A percentile compares a stretch with the other conserved stretches of the same genome.
These are phyloP conservation scores for Cephalotes varians DNA, from an alignment of 2,888 invertebrate genomes.

Conservation along the genomic window DNA sequence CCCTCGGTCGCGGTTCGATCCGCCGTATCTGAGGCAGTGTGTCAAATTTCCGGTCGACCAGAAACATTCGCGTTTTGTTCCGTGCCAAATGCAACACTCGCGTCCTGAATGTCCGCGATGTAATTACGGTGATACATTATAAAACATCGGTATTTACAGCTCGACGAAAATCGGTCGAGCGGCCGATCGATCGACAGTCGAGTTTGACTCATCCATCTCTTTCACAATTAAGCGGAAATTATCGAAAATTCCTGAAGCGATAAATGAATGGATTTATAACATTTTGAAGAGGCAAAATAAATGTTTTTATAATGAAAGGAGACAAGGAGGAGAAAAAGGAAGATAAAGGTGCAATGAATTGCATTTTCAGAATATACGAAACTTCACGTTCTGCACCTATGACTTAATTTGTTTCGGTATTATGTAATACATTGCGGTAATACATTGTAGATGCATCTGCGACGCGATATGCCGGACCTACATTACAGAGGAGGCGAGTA, in stretches of 20 bases:
- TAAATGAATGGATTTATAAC: neutral
- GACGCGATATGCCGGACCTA: conserved; percentile 10
- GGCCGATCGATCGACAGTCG: conserved; percentile 7
- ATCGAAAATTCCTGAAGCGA: neutral
- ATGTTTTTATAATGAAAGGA: neutral
- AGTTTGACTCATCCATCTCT: neutral
- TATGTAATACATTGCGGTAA: conserved; percentile 7
- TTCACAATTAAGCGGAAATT: conserved; percentile 9
- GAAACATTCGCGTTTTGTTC: conserved; percentile 6
- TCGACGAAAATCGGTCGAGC: neutral
- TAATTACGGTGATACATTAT: conserved; percentile 1
- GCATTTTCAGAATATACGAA: neutral
- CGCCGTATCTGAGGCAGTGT: conserved; percentile 41
- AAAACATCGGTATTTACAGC: conserved; percentile 9
- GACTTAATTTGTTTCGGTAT: conserved; percentile 30
- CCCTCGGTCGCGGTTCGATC: conserved; percentile 10
- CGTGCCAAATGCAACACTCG: neutral
- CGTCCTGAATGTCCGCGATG: neutral
- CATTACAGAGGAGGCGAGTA: conserved; percentile 32
- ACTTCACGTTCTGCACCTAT: neutral
- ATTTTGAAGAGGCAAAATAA: neutral
- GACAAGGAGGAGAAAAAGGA: too few species aligned
- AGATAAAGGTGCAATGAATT: neutral
- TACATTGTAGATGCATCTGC: conserved; percentile 13
- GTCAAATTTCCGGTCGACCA: conserved; percentile 37